Percentiles rank a stretch among this genome's conserved stretches.
These are phyloP conservation scores for Denticeps clupeoides DNA, from an alignment of 2,797 vertebrate species.

Conservation along the genomic window DNA sequence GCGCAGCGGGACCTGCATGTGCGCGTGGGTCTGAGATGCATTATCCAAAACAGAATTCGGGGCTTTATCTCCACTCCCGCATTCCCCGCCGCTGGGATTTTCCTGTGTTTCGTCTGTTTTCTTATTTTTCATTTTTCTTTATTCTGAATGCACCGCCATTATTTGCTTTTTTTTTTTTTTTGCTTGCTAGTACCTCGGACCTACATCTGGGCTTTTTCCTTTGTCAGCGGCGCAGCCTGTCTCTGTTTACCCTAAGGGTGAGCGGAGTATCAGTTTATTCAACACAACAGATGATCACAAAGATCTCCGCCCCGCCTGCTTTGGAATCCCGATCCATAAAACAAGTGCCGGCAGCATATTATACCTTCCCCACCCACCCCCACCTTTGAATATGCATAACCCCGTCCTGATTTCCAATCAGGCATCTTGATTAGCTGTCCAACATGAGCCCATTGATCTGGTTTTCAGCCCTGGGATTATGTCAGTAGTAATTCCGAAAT, in stretches of 20 bases:
- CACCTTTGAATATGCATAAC: background rate
- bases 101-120: background rate
- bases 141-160: too few relatives aligned
- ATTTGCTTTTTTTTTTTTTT: too few relatives aligned
- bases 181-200: too few relatives aligned
- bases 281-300: slow-evolving; percentile 9
- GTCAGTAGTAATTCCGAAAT: slow-evolving; percentile 12
- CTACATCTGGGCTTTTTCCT: background rate
- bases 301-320: background rate
- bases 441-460: slow-evolving; percentile 13
- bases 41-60: background rate
- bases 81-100: background rate
- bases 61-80: background rate
- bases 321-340: background rate
- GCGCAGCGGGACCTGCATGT: background rate
- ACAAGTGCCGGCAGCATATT: too few relatives aligned
- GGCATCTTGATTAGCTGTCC: slow-evolving; percentile 3
- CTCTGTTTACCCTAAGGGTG: background rate
- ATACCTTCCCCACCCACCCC: too few relatives aligned
- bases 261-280: background rate
- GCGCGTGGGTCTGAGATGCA: background rate
- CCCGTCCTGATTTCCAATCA: background rate
- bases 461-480: slow-evolving; percentile 20
- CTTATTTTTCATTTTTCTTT: too few relatives aligned
- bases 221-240: background rate